Evolutionary conservation across 2,113 vertebrate genomes (phyloP).

Genomic region (Gobius niger): DNA sequence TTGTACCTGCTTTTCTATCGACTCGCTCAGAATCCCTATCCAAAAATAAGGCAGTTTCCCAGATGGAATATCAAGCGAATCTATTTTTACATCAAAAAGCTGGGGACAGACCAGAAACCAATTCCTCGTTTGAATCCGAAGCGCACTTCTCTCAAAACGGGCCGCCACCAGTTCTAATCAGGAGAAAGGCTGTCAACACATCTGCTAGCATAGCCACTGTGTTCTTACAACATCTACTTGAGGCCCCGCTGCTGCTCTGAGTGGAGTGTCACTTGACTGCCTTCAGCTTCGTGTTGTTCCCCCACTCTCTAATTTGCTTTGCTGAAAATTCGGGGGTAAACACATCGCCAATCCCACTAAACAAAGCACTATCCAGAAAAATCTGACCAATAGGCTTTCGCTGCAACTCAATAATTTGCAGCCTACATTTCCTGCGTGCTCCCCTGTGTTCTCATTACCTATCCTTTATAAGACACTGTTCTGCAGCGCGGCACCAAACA

Average conservation of each 20-base stretch:
- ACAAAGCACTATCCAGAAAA: conserved; percentile 29
- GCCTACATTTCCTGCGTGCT: conserved; percentile 46
- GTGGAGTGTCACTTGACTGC: conserved; percentile 58
- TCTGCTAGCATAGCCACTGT: conserved; percentile 16
- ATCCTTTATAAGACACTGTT: conserved; percentile 48
- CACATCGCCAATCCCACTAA: conserved; percentile 27
- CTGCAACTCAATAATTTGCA: conserved; percentile 44
- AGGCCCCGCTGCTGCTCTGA: conserved; percentile 28
- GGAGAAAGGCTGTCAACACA: conserved; percentile 20
- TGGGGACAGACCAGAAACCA: not conserved
- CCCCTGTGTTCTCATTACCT: conserved; percentile 73
- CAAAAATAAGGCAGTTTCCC: not conserved
- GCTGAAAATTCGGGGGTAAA: conserved; percentile 21
- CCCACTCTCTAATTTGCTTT: conserved; percentile 20
- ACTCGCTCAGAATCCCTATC: not conserved
- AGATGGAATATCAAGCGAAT: not conserved
- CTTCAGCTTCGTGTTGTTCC: conserved; percentile 16
- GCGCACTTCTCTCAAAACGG: conserved; percentile 8
- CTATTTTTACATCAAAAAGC: conserved; percentile 7
- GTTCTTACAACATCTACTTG: conserved; percentile 49
- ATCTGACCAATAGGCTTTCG: conserved; percentile 37
- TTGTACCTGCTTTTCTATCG: not conserved
- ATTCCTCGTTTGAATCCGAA: not conserved
- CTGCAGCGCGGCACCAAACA: conserved; percentile 57
- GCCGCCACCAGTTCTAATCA: conserved; percentile 11